These are phyloP conservation scores for Gavia stellata DNA, from an alignment of 2,113 vertebrate species.

Conservation along the genomic window DNA sequence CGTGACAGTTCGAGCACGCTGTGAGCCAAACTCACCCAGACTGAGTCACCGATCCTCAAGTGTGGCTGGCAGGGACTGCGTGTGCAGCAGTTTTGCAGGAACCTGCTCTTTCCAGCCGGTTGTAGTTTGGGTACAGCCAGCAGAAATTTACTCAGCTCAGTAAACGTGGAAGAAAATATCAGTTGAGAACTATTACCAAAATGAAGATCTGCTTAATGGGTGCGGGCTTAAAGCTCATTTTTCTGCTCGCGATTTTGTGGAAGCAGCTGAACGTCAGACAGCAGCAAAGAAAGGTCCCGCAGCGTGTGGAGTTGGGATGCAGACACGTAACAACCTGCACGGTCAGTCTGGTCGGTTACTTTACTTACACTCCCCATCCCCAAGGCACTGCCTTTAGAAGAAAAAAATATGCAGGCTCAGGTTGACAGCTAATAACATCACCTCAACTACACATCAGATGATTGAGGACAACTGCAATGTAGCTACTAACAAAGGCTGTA, in stretches of 20 bases:
- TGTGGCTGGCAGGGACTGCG: not conserved
- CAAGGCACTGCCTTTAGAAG: not conserved
- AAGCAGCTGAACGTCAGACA: not conserved
- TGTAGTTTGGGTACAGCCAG: not conserved
- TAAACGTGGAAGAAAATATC: not conserved
- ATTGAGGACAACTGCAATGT: not conserved
- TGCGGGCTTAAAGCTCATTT: fast-evolving
- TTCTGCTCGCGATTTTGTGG: fast-evolving
- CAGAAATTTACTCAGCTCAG: not conserved
- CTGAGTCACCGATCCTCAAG: not conserved
- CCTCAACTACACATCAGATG: not conserved
- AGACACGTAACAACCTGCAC: not conserved
- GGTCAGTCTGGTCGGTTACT: not conserved
- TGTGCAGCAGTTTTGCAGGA: not conserved
- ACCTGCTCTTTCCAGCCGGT: not conserved
- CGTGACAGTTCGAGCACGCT: fast-evolving
- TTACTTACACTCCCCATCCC: not conserved
- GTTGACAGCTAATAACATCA: not conserved
- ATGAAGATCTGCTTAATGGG: not conserved
- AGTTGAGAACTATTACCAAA: not conserved
- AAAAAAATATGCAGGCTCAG: not conserved
- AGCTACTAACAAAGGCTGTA: not conserved
- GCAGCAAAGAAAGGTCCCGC: not conserved
- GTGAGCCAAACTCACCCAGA: not conserved
- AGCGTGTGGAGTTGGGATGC: fast-evolving